Evolutionary conservation across 2,113 vertebrate species (phyloP), one percentile per base, ranked within the genome.

Genomic region (Onychostoma macrolepis): DNA sequence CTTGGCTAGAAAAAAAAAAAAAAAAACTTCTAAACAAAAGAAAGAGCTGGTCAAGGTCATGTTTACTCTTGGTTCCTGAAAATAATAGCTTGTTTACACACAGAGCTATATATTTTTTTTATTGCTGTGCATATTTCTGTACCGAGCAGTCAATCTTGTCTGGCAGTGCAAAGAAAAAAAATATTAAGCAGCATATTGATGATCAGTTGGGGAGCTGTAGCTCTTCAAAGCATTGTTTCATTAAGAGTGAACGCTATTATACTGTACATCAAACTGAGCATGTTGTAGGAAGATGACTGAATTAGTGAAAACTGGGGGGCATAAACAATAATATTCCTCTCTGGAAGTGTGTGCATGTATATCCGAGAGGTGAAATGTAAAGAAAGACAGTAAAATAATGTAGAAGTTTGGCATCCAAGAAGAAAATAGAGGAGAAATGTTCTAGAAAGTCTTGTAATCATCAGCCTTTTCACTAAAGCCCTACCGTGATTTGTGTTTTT

Each of bases 151-250:
- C 89, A 90, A 69, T 90, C 86, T 86, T 67, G 26, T 71, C 43
- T 71, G 77, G 30, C 30, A 50, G 38, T 76, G 85, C n/a, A 63
- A 65, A 30, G 24, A 85, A 79, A 67, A 6, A 6, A 72, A 45
- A 84, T 84, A 87, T 67, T 75, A 79, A 69, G 33, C 69, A 61
- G 36, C 58, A 76, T 80, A 84, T 80, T 89, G 81, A 89, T 83
- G 90, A 89, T 87, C 80, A 81, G 19, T 53, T 67, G 67, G 90
- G 82, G 89, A 85, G 61, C 71, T 26, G 17, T 84, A 82, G 71
- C 61, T 58, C 56, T 85, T 43, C 71, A 85, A 78, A 87, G 45
- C 41, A 75, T 83, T 87, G 72, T 87, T 87, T 87, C 69, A 76
- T 89, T 88, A 85, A 77, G 30, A 80, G 38, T 69, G 76, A 53